phyloP scores from a whole-genome alignment of 2,888 invertebrate genomes.

The Leptogaster cylindrica region DNA sequence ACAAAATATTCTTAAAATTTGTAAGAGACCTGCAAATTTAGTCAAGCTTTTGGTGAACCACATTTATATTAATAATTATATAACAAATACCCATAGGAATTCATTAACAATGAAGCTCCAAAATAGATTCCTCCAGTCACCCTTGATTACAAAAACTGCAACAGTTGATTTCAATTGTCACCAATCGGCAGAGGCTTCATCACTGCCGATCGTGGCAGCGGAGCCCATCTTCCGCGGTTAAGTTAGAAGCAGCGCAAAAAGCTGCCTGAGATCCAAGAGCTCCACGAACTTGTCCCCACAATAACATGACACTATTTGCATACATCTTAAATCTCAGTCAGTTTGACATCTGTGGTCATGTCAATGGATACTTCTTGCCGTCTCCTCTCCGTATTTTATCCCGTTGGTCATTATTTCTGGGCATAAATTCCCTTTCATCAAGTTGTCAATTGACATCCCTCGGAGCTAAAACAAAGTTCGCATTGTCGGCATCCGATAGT shows the following conservation, averaged over 20 bases:
- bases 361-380: constrained; percentile 46
- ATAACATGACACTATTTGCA: constrained; percentile 52
- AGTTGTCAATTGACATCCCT: constrained; percentile 50
- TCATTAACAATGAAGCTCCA: constrained; percentile 6
- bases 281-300: constrained; percentile 43
- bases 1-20: too few relatives aligned
- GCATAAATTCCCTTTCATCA: constrained; percentile 52
- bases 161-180: constrained; percentile 36
- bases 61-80: neutral
- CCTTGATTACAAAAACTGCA: constrained; percentile 12
- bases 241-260: constrained; percentile 43
- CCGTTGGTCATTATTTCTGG: constrained; percentile 48
- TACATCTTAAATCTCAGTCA: constrained; percentile 51
- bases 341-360: constrained; percentile 50
- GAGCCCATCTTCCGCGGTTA: constrained; percentile 2
- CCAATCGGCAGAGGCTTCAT: too few relatives aligned
- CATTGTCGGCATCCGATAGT: constrained; percentile 41
- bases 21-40: too few relatives aligned
- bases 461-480: constrained; percentile 36
- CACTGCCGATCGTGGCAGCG: neutral
- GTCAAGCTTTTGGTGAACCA: too few relatives aligned
- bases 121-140: constrained; percentile 10
- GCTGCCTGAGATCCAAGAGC: constrained; percentile 29
- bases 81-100: constrained; percentile 8
- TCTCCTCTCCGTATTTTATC: constrained; percentile 22